Base-by-base conservation (phyloP, 2,797 vertebrate species). In the Syngnathus acus region DNA sequence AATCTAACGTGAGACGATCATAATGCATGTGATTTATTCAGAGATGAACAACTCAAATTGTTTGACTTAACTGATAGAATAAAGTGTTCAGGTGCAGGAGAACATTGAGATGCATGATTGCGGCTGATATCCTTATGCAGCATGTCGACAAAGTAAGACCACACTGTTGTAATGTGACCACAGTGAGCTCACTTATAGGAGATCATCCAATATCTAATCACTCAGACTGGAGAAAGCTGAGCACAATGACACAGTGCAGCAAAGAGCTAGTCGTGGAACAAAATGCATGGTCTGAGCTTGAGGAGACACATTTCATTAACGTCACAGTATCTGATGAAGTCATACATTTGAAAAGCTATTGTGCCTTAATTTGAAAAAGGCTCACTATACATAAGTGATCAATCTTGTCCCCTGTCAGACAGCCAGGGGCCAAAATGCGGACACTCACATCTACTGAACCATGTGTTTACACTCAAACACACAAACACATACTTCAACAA, bases 331-430 rank as follows among this genome's bases (percentile, higher is more conserved):
- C 73, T 79, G 82, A 88, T 89, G 80, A 90, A 82, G 86, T 90
- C 87, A 90, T 86, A 80, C 61, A 14, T 69, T 75, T 76, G 72
- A 26, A 77, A 72, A 51, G 61, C 66, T 76, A 78, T 80, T 87
- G 75, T 78, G 67, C 68, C 83, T 85, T 68, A 50, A 81, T 84
- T 80, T 82, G 80, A 82, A 84, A 76, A 71, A 78, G 87, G 78
- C 67, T 78, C 75, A 68, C 68, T 62, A 77, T 79, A 78, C 78
- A 86, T 84, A 82, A 89, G 84, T 88, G 81, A 89, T 92, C 85
- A 87, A 89, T 91, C 88, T 88, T 69, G 68, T 85, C 69, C 68
- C 23, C 38, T 10, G 59, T 70, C 19, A 26, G 54, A 54, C 70
- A 62, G 69, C 68, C 82, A 77, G 82, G 75, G 70, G 72, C 53